Base-by-base conservation (phyloP, 2,888 invertebrate species). In the Heliconius cydno region DNA sequence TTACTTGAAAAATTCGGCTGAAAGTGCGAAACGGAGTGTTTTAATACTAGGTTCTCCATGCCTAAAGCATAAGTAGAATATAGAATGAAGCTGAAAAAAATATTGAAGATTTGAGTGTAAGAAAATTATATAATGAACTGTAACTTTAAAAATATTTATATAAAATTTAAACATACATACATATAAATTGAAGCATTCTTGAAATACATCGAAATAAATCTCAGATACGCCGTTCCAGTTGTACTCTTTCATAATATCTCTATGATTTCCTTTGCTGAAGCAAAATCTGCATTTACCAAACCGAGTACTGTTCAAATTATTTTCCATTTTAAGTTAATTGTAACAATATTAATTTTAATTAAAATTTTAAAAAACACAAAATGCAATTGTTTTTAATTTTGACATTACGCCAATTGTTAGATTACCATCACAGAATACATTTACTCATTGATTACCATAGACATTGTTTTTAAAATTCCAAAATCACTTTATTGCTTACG, bases 241-340 rank as follows among this genome's bases (percentile, higher is more conserved):
- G 80, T 92, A 91, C 84, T 90, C 91, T 66, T 88, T 88, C 85
- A 86, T 87, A 10, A 93, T 84, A 83, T 92, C 88, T 74, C 85
- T 85, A 81, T 93, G 93, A 52, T 88, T 81, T 15, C 94, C 93
- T 30, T 86, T 88, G 0, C 87, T 84, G 76, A 87, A 84, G 80
- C 94, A 94, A 83, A 91, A 93, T 22, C 93, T 87, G 79, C 94
- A 94, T 71, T 87, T 85, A 6, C 92, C 92, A 71, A 88, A 90
- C 30, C 57, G 19, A 7, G 76, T 67, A 68, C 25, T 60, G 57
- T 15, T 75, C 63, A 75, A 15, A 67, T 66, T 81, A 60, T 57
- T 66, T 65, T 79, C 79, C 81, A 80, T 80, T 76, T 65, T 67
- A 72, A 60, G 22, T 34, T 57, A 30, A 60, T 71, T 38, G 38